Conservation (phyloP, 2,797 vertebrate genomes). For the Sebastes elongatus region DNA sequence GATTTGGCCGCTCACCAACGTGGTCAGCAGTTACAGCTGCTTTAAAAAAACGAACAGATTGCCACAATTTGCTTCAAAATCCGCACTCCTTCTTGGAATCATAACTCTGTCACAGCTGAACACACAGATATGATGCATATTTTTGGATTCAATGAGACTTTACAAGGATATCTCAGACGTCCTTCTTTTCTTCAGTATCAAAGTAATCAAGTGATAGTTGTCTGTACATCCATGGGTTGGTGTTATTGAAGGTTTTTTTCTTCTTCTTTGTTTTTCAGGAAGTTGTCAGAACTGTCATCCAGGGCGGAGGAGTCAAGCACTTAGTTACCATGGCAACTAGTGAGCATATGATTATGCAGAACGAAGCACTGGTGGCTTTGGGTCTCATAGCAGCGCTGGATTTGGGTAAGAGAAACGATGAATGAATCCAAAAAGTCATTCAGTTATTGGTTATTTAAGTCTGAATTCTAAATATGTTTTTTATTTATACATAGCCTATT, state of each 20-base stretch:
- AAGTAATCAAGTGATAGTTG: too few species aligned
- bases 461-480: fast-evolving
- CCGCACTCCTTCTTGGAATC: too few species aligned
- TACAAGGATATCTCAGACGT: too few species aligned
- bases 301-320: slow-evolving; percentile 94
- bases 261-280: slow-evolving; percentile 77
- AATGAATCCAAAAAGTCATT: not conserved
- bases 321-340: slow-evolving; percentile 98
- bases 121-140: too few species aligned
- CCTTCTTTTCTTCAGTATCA: too few species aligned
- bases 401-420: slow-evolving; percentile 84
- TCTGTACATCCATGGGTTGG: not conserved
- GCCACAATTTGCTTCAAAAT: not conserved
- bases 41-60: not conserved
- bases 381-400: slow-evolving; percentile 95
- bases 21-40: not conserved
- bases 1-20: too few species aligned
- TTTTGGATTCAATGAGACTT: too few species aligned
- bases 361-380: slow-evolving; percentile 96
- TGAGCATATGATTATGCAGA: slow-evolving; percentile 99
- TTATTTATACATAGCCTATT: not conserved
- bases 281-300: slow-evolving; percentile 93
- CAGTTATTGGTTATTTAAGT: too few species aligned
- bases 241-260: not conserved
- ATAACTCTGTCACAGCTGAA: not conserved